Base-by-base conservation (phyloP, 2,797 vertebrate genomes). In the Sebastes diploproa region DNA sequence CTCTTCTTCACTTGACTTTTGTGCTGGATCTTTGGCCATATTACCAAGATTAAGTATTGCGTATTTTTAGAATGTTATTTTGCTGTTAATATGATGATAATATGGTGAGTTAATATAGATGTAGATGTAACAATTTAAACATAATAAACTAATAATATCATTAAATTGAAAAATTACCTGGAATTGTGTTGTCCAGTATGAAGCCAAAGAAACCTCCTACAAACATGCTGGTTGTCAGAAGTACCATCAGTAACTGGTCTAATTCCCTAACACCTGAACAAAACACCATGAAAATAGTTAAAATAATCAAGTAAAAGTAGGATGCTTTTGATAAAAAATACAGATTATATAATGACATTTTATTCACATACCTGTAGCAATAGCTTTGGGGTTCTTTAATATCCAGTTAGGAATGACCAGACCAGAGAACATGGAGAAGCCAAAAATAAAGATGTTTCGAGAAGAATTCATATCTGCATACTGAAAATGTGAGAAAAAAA, bases 201-300 rank as follows among this genome's bases (percentile, higher is more conserved):
- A 99, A 99, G 27, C 97, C 98, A 74, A 98, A 94, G 91, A 97
- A 96, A 59, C 98, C 98, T 16, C 98, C 98, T 0, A 99, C 96
- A 91, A 99, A 99, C 98, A 99, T 99, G 80, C 97, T 96, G 7
- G 98, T 99, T 72, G 97, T 99, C 80, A 99, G 93, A 77, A 99
- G 96, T 46, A 99, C 98, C 88, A 95, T 96, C 27, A 98, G 93
- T 70, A 99, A 91, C 87, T 99, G 97, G 93, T 99, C 97, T 9
- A 99, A 81, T 84, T 96, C 97, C 54, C 93, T 79, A 75, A 97
- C 92, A 89, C 97, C 98, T 99, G 77, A 42, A 80, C 5, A 56
- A 2, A 77, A 76, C 2, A 55, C 11, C 65, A 69, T 29, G 7
- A 23, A 13, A 38, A 36, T 1, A 55, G n/a, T 62, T 36, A 5